These are phyloP conservation scores for Metopia argyrocephala DNA, from an alignment of 2,888 invertebrate species.

Conservation along the genomic window DNA sequence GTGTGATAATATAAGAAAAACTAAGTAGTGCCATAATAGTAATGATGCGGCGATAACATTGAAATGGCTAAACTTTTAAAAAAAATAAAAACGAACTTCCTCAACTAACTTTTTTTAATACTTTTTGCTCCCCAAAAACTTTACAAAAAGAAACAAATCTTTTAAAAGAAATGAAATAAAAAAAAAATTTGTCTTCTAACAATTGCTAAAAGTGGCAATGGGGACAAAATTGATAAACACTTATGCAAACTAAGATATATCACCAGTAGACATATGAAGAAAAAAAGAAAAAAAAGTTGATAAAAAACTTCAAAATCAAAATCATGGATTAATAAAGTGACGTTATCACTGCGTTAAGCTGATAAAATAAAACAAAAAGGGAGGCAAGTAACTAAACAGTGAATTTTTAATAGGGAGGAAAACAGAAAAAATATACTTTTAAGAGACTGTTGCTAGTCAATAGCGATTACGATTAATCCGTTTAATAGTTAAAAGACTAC, in stretches of 20 bases:
- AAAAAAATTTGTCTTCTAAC: too few species aligned
- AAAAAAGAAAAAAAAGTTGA: constrained; percentile 31
- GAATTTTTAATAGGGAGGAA: constrained; percentile 5
- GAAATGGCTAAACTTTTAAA: constrained; percentile 72
- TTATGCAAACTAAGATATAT: constrained; percentile 55
- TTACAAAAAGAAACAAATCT: constrained; percentile 19
- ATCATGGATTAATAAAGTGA: constrained; percentile 49
- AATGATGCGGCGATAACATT: constrained; percentile 75
- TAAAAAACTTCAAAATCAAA: constrained; percentile 2
- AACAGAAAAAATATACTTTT: constrained; percentile 35
- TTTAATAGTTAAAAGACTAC: constrained; percentile 58
- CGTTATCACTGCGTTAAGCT: constrained; percentile 59
- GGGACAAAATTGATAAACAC: constrained; percentile 53
- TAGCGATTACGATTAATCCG: constrained; percentile 43
- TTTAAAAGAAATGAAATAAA: constrained; percentile 35
- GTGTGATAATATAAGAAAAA: background rate
- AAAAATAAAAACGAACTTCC: constrained; percentile 23
- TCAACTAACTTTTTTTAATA: constrained; percentile 42
- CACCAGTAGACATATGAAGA: background rate
- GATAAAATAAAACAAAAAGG: constrained; percentile 7
- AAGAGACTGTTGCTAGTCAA: background rate
- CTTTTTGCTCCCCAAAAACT: constrained; percentile 25
- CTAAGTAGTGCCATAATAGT: constrained; percentile 69
- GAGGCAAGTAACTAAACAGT: background rate
- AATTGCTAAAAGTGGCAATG: constrained; percentile 36